These are phyloP conservation scores for Nyctalus aviator DNA, from an alignment of 2,797 vertebrate genomes.

Conservation along the genomic window DNA sequence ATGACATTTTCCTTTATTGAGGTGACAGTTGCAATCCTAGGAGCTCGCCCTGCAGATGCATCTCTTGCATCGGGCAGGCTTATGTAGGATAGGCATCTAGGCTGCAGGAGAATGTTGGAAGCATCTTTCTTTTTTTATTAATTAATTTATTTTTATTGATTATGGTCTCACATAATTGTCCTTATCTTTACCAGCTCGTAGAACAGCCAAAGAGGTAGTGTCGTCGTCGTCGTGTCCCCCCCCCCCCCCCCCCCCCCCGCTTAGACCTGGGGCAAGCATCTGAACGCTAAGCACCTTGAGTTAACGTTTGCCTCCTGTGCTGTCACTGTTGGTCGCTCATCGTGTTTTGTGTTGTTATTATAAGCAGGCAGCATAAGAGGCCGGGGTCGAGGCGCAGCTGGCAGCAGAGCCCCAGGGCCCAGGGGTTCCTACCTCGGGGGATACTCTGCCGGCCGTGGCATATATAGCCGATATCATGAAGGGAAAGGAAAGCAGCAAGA, in stretches of 20 bases:
- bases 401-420: constrained; percentile 96
- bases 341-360: constrained; percentile 90
- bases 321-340: constrained; percentile 70
- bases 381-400: constrained; percentile 96
- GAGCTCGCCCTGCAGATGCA: neutral
- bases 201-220: neutral
- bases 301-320: fast-evolving
- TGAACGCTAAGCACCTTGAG: neutral
- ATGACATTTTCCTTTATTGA: neutral
- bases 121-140: neutral
- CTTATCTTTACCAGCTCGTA: neutral
- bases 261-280: neutral
- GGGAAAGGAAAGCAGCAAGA: constrained; percentile 98
- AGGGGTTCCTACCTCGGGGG: constrained; percentile 99
- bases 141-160: too few relatives aligned
- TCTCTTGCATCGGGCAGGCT: neutral
- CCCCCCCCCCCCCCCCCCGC: neutral
- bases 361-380: constrained; percentile 99
- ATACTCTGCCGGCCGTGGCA: constrained; percentile 99
- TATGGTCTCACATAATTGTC: too few relatives aligned
- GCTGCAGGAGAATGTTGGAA: neutral
- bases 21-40: neutral
- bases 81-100: neutral
- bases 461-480: constrained; percentile 99
- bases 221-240: too few relatives aligned